Evolutionary conservation across 2,888 invertebrate genomes (phyloP), one percentile per base, ranked within the genome.

Genomic region (Anthophora plumipes): DNA sequence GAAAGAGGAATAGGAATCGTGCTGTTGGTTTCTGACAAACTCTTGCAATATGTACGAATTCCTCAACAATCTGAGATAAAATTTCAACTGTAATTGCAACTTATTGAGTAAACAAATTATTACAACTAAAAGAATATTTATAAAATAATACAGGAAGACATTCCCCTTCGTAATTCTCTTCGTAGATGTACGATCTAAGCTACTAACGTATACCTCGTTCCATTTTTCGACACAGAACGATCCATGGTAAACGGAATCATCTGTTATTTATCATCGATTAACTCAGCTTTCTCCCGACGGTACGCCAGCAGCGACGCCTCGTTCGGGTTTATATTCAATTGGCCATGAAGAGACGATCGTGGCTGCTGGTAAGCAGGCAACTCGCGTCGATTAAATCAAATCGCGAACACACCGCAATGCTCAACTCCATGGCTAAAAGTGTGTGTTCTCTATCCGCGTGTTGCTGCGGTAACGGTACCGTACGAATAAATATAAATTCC

Each of bases 261-360:
- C 55, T 52, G 54, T 69, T 63, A 57, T 67, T 67, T 48, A 71
- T 54, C 50, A 48, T n/a, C 69, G 46, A 61, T 41, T 79, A 64
- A 52, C 17, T 70, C 41, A 48, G 22, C 31, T 1, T 31, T 31
- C 4, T 66, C 37, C n/a, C n/a, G 14, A 1, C 39, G 25, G 43
- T 48, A 48, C 43, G 60, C 60, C 60, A 31, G 50, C 60, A 37
- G 60, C 66, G 67, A 25, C 63, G 48, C 25, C 55, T 14, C 37
- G 70, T 41, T 25, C 55, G 25, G 8, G 71, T 71, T 57, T 59
- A 71, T 43, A 76, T 67, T 67, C 77, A 76, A 79, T 79, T 69
- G 60, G 39, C 52, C 69, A 39, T 75, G 52, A 70, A 76, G 64
- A 66, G 72, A 52, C 20, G 55, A 59, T 11, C 20, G 50, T 41